Percentiles rank a stretch among this genome's conserved stretches.
phyloP scores from a whole-genome alignment of 1,140 invertebrate genomes.

The Mylabris phalerata region DNA sequence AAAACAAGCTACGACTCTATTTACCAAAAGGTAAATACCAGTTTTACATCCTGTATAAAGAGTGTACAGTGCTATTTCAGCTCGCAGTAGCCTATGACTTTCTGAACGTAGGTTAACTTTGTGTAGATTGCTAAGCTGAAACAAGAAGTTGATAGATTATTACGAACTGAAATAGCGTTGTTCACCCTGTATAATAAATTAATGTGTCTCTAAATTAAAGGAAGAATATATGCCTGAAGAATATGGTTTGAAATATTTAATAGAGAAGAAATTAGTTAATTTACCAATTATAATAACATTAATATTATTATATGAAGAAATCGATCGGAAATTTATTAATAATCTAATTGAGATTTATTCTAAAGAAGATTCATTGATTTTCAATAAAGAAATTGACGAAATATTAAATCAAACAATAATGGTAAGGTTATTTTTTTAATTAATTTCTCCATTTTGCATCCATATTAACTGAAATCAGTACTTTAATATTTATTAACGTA shows the following conservation, averaged over 20 bases:
- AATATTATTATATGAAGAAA: conserved; percentile 28
- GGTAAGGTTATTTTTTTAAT: conserved; percentile 21
- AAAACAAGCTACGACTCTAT: too few relatives aligned
- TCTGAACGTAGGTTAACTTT: too few relatives aligned
- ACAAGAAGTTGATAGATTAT: too few relatives aligned
- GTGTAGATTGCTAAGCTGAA: too few relatives aligned
- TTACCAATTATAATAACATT: conserved; percentile 32
- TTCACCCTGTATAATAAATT: too few relatives aligned
- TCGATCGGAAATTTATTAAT: conserved; percentile 29
- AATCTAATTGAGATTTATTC: conserved; percentile 28
- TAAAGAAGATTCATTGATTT: conserved; percentile 25
- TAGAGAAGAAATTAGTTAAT: conserved; percentile 31
- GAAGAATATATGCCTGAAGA: conserved; percentile 32
- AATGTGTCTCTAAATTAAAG: conserved; percentile 21
- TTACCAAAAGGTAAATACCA: too few relatives aligned
- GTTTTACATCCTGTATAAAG: too few relatives aligned
- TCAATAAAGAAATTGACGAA: conserved; percentile 29
- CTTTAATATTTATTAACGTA: too few relatives aligned
- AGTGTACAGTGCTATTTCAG: too few relatives aligned
- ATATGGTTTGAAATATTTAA: conserved; percentile 26
- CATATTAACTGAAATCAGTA: too few relatives aligned
- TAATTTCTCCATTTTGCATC: background rate
- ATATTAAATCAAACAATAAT: conserved; percentile 27
- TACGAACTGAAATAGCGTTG: too few relatives aligned
- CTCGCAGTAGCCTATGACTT: too few relatives aligned